Base-by-base conservation (phyloP, 2,113 vertebrate species). In the Sorex araneus region DNA sequence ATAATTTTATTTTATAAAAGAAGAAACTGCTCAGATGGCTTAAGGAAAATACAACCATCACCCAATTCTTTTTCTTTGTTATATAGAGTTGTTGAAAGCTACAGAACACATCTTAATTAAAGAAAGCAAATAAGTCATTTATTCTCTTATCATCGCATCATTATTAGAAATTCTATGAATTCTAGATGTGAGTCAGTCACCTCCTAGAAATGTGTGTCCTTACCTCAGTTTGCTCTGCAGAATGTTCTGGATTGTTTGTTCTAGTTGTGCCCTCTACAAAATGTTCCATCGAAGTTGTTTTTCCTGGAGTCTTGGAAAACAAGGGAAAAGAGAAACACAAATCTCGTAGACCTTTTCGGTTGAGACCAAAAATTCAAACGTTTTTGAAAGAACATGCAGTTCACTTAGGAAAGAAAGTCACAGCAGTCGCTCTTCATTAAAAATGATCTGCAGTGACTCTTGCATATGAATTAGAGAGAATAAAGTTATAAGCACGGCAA, bases 151-250 rank as follows among this genome's bases (percentile, higher is more conserved):
- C 19, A 27, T 82, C 47, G 27, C 16, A 77, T 32, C 34, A 30
- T 78, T 2, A 66, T 3, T 40, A 40, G 13, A 30, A 34, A 30
- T 66, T 50, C 16, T 25, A 4, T 18, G 2, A 2, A 8, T 8
- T 66, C 4, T 60, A 21, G 2, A 4, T 18, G 8, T 21, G 28
- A 4, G 32, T 28, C 60, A 15, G 34, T 71, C 15, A 27, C 43
- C 40, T 47, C 63, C 7, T 34, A 71, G 81, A 77, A n/a, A 50
- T 1, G 5, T 7, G 18, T 3, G 21, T 3, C 45, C 95, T 98
- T 97, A 98, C 98, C 96, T 97, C 92, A 43, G 40, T 0, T 0
- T 45, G 81, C 6, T 94, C 92, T 7, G 50, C 36, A 74, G 96
- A 57, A 23, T 43, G 34, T 95, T 97, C 96, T 64, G 91, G 66